Evolutionary conservation across 2,888 invertebrate species (phyloP), one percentile per base, ranked within the genome.

Genomic region (Dysmachus trigonus): DNA sequence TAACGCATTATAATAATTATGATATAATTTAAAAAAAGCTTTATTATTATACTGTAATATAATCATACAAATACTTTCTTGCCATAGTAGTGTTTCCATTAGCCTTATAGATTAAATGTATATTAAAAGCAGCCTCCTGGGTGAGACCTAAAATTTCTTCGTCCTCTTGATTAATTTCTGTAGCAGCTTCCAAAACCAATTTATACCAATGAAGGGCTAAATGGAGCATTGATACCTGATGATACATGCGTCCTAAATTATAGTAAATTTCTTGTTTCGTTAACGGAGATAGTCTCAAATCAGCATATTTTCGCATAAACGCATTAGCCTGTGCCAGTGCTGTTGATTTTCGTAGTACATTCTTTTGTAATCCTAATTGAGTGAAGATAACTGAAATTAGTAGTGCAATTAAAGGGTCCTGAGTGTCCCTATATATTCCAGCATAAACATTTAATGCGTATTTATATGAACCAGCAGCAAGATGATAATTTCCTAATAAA

Each of bases 181-280:
- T 91, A 1, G 89, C 79, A 86, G 93, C 92, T 15, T 94, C 93
- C 77, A 99, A 93, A 0, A 96, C 98, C 90, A 94, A 94, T 90
- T 97, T 96, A 92, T 98, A 99, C 91, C 96, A 97, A 90, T 96
- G 94, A 87, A 96, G 93, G 0, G 98, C 98, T 88, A 96, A 93
- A 89, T 96, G 95, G 88, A 95, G 93, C 27, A 97, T 93, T 82
- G 96, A 96, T 33, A 97, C 92, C 92, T 98, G 97, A 90, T 98
- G 98, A 91, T 96, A 96, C 86, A 96, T 95, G 89, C 98, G 93
- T 0, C 96, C 98, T 88, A 97, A 93, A 90, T 98, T 98, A 90
- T 97, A 98, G 90, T 94, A 94, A 13, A 95, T 93, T 93, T 99
- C 99, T 90, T 98, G 97, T 89, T 94, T 92, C 86, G 94, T 95